Evolutionary conservation across 1,140 invertebrate genomes (phyloP).

Genomic region (Platyura marginata): DNA sequence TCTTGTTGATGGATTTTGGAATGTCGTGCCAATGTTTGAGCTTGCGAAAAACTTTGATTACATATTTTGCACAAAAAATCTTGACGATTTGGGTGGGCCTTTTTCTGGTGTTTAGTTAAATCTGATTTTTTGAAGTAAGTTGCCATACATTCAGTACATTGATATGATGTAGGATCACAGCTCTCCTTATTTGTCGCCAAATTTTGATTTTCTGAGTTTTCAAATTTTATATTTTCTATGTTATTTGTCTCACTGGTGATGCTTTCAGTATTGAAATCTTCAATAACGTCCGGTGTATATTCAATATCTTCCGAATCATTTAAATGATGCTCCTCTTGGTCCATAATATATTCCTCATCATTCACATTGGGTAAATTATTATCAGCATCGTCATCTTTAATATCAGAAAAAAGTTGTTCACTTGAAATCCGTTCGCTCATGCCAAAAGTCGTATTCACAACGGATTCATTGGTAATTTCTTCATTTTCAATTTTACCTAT

Average conservation of each 20-base stretch:
- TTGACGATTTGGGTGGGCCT: background rate
- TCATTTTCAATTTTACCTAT: too few species aligned
- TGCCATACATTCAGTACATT: background rate
- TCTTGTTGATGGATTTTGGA: constrained; percentile 18
- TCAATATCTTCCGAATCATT: background rate
- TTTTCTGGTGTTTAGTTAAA: background rate
- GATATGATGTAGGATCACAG: too few species aligned
- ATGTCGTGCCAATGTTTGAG: constrained; percentile 20
- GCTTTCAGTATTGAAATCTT: background rate
- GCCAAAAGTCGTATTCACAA: too few species aligned
- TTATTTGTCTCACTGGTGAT: background rate
- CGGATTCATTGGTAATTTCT: too few species aligned
- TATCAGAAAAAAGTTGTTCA: too few species aligned
- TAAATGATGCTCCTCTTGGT: too few species aligned
- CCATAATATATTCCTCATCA: too few species aligned
- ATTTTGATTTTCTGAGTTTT: background rate
- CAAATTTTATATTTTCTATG: background rate
- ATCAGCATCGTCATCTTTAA: too few species aligned
- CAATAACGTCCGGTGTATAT: background rate
- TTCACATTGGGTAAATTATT: too few species aligned
- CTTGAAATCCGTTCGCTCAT: too few species aligned
- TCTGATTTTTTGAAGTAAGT: background rate
- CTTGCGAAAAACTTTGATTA: constrained; percentile 22
- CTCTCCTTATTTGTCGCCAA: background rate
- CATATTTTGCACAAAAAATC: constrained; percentile 6